A percentile compares a stretch with the other conserved stretches of the same genome.
Conservation (phyloP, 1,140 invertebrate species). For the Hypothenemus hampei region DNA sequence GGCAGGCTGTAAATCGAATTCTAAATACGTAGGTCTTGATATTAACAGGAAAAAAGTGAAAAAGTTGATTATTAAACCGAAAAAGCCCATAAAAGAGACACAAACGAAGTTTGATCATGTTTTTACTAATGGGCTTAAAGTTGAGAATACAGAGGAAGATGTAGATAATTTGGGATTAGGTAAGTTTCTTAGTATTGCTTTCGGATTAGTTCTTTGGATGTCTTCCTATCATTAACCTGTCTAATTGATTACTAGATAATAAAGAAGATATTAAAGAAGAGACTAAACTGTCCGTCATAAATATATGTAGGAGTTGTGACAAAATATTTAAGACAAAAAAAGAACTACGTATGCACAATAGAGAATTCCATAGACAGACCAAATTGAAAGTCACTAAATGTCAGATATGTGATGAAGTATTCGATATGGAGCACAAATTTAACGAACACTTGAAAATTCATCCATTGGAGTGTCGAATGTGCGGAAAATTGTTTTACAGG, state of each 20-base stretch:
- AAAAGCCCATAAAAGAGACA: conserved; percentile 31
- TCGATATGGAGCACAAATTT: conserved; percentile 55
- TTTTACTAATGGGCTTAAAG: conserved; percentile 41
- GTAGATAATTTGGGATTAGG: conserved; percentile 7
- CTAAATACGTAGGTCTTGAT: conserved; percentile 24
- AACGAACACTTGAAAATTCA: conserved; percentile 69
- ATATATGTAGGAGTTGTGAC: conserved; percentile 16
- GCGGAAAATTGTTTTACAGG: conserved; percentile 71
- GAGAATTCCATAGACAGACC: conserved; percentile 7
- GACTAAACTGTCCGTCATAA: background rate
- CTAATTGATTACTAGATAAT: conserved; percentile 7
- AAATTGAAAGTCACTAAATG: conserved; percentile 38
- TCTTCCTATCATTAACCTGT: background rate
- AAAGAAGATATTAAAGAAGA: conserved; percentile 15
- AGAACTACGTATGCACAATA: conserved; percentile 15
- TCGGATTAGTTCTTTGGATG: background rate
- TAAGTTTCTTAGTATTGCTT: conserved; percentile 2
- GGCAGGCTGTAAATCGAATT: background rate
- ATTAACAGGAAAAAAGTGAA: conserved; percentile 38
- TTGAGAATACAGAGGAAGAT: conserved; percentile 28
- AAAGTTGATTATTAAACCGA: conserved; percentile 40
- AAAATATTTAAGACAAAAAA: conserved; percentile 20
- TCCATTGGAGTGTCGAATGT: conserved; percentile 72
- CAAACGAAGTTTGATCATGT: conserved; percentile 38
- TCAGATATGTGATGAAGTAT: conserved; percentile 57